Evolutionary conservation across 2,113 vertebrate species (phyloP).

Genomic region (Regulus satrapa): DNA sequence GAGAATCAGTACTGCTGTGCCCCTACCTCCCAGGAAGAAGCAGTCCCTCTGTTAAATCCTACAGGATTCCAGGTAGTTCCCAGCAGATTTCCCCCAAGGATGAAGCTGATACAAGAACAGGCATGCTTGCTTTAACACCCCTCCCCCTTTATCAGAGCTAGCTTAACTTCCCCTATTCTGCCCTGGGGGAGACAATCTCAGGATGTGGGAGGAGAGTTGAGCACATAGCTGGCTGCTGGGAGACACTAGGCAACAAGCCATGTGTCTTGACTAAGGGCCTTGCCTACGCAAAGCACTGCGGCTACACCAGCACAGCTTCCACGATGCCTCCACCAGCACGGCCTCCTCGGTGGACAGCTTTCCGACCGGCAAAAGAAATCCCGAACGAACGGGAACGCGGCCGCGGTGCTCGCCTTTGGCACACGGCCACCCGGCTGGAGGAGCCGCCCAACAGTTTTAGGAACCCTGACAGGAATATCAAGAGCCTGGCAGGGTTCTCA

Average conservation of each 20-base stretch:
- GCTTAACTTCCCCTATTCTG: conserved; percentile 62
- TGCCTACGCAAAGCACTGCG: conserved; percentile 13
- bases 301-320: not conserved
- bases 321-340: not conserved
- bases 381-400: no score
- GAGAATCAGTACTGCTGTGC: not conserved
- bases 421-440: not conserved
- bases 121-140: conserved; percentile 49
- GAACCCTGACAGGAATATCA: not conserved
- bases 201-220: conserved; percentile 63
- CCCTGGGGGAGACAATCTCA: conserved; percentile 65
- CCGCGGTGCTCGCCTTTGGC: no score
- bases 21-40: not conserved
- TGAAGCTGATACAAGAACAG: not conserved
- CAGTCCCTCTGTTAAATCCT: not conserved
- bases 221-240: conserved; percentile 53
- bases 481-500: not conserved
- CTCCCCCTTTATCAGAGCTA: conserved; percentile 51
- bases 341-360: not conserved
- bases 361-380: not conserved
- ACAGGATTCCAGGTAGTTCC: not conserved
- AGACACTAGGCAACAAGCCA: conserved; percentile 53
- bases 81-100: not conserved
- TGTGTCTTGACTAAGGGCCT: conserved; percentile 48
- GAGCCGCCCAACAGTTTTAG: not conserved